Base-by-base conservation (phyloP, 1,140 invertebrate genomes). In the Asobara japonica region DNA sequence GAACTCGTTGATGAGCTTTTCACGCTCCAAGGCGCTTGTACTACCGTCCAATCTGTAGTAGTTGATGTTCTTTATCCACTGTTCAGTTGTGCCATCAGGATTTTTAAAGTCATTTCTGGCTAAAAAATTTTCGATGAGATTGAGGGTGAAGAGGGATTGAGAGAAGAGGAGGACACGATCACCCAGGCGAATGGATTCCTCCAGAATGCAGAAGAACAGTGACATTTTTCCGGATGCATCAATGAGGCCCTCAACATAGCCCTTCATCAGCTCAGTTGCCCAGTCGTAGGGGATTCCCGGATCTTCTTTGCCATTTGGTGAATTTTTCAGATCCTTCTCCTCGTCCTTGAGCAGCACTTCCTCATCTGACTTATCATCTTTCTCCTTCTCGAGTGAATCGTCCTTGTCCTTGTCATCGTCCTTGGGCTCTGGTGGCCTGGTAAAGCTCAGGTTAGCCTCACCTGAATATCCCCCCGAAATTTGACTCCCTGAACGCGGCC, bases 81-180 rank as follows among this genome's bases (percentile, higher is more conserved):
- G 90, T 74, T 91, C 89, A 68, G 85, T 89, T 41, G 87, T 89
- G 29, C 92, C 92, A 48, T 87, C 85, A 1, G 79, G 76, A 72
- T 84, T 75, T 7, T 96, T 95, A 74, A 98, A 92, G 75, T 91
- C 89, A 78, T 91, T 93, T 78, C 91, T 91, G 77, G 94, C 93
- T 33, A 99, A 89, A 84, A 97, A 98, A 76, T 97, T 94, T 90
- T 99, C 98, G 73, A 99, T 95, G n/a, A 99, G 89, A 90, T 98
- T 96, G 45, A 99, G 87, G 0, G 98, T 99, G 74, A 98, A 94
- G 10, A 99, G 89, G 79, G 96, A 98, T 84, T 98, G 97, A 79
- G 97, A 98, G 83, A 99, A 99, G 2, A 99, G 90, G n/a, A 99
- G 89, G 20, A 99, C 89, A 70, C 97, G 92, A 87, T 99, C 98